Evolutionary conservation across 2,888 invertebrate genomes (phyloP), one percentile per base, ranked within the genome.

Genomic region (Parnassius orleans): DNA sequence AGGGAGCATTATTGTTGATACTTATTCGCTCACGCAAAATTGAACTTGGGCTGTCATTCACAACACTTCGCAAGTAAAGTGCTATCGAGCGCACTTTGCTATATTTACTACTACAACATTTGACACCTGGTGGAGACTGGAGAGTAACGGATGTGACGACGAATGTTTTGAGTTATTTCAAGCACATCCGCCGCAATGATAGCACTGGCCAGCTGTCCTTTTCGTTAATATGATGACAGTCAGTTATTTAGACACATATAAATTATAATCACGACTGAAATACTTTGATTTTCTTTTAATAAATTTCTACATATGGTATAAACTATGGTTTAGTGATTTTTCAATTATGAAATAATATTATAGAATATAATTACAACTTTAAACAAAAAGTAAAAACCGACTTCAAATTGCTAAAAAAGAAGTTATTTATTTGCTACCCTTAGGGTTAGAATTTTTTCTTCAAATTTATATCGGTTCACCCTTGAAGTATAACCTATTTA

Each of bases 161-260:
- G 63, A 63, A 60, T 63, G 56, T 60, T 60, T 59, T 53, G 56
- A 60, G 63, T 77, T 90, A 90, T 90, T 90, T 87, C 79, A 79
- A 80, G 85, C 78, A 79, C 86, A 86, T 90, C 90, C 90, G 89
- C 81, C 76, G 77, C 73, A 52, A 57, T 41, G 53, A 57, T 42
- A 43, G 52, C 42, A 43, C 47, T 68, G 77, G 71, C 80, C 88
- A 87, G 87, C 89, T 89, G 90, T 84, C 87, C 84, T 66, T 77
- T 72, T 70, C 79, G 84, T 86, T 87, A 85, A 86, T 84, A 87
- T 82, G 87, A 83, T 76, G 87, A 86, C 87, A 83, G 79, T 33
- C 77, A 75, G 76, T 69, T 19, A 44, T 44, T 54, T 54, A 46
- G n/a, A 33, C 46, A 46, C n/a, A n/a, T 11, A 46, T 46, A 33